Base-by-base conservation (phyloP, 2,797 vertebrate species). In the Karalla daura region DNA sequence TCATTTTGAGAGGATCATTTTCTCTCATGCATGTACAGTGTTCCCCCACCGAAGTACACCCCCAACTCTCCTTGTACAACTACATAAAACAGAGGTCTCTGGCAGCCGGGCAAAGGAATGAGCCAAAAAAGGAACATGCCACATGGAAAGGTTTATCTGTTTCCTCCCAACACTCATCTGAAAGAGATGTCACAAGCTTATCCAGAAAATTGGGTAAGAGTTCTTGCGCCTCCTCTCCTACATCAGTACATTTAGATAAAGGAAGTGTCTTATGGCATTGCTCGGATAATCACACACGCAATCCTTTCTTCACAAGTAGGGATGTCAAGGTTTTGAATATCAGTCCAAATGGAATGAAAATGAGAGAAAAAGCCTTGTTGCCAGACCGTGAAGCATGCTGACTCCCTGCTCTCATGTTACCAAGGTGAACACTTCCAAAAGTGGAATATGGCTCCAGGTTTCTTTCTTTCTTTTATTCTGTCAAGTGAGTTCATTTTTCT, bases 71-170 rank as follows among this genome's bases (percentile, higher is more conserved):
- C 58, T 11, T 46, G 78, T 72, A 85, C 74, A 66, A 78, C 70
- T 80, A 66, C 63, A 77, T 82, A 79, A 62, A 74, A 74, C 59
- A 64, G 62, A 72, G 28, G 72, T 77, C 72, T 77, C 58, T 78
- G 76, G 83, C 77, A 78, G 68, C 43, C 5, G 11, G 66, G 65
- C 46, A 32, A 63, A 68, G 21, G 40, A 79, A 61, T 27, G 55
- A 84, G 81, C 70, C 82, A 71, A 60, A 83, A 81, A 81, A 71
- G 61, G 52, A 81, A 70, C 70, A 78, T 77, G 77, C 69, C 70
- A 82, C 76, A 85, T 85, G 75, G 79, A 86, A 86, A 75, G 58
- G 58, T 79, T 87, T 63, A 84, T 89, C 75, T 82, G 40, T 75
- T 84, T 84, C 69, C 65, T 77, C 63, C 63, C 68, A 70, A 61